Percentiles rank a stretch among this genome's conserved stretches.
These are phyloP conservation scores for Lasioglossum lativentre DNA, from an alignment of 2,888 invertebrate species.

Conservation along the genomic window DNA sequence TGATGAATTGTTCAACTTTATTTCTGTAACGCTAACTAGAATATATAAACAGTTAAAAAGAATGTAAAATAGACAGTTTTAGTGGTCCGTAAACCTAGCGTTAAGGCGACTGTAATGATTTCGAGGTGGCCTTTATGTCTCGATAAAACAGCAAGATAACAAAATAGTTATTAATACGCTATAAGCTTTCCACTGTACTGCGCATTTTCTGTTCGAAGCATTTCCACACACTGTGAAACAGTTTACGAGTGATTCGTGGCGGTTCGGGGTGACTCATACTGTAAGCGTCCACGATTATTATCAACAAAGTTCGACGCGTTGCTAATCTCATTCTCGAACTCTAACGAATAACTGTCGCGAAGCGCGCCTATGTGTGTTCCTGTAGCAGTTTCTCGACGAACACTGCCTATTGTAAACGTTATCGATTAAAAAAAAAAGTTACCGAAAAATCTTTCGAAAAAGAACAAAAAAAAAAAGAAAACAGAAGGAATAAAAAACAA, in stretches of 20 bases:
- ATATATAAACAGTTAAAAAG: too few relatives aligned
- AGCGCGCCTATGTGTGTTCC: slow-evolving; percentile 39
- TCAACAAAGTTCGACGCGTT: slow-evolving; percentile 23
- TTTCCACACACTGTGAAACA: background rate
- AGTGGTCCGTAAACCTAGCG: too few relatives aligned
- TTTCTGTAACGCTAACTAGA: background rate
- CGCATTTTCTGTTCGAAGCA: background rate
- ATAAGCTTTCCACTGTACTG: background rate
- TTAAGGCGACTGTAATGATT: background rate
- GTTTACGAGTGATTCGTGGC: background rate
- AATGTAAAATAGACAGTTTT: too few relatives aligned
- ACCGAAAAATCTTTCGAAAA: slow-evolving; percentile 13
- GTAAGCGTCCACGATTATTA: slow-evolving; percentile 28
- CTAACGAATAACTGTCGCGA: slow-evolving; percentile 28
- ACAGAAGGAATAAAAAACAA: slow-evolving; percentile 11
- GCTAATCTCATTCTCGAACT: slow-evolving; percentile 15
- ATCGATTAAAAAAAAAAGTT: slow-evolving; percentile 39
- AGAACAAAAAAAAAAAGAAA: background rate
- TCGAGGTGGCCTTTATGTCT: background rate
- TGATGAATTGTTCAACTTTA: too few relatives aligned
- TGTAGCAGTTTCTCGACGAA: slow-evolving; percentile 74
- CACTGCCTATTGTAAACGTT: slow-evolving; percentile 69
- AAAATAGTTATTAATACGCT: background rate
- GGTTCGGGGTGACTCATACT: background rate
- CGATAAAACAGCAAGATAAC: background rate